Percentiles rank a stretch among this genome's conserved stretches.
These are phyloP conservation scores for Vombatus ursinus DNA, from an alignment of 2,113 vertebrate species.

Conservation along the genomic window DNA sequence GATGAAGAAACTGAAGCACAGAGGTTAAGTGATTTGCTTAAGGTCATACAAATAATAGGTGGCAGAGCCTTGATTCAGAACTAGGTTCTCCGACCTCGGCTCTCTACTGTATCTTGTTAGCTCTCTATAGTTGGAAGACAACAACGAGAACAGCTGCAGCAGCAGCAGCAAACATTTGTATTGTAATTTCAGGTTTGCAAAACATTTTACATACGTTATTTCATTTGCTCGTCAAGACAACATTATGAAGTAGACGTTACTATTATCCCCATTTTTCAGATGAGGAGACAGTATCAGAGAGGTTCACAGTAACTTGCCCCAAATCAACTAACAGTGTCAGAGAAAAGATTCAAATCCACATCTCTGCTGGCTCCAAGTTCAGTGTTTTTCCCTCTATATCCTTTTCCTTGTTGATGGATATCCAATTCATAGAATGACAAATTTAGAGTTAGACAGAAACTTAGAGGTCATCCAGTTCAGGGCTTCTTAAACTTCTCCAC, in stretches of 20 bases:
- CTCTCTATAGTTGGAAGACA: not conserved
- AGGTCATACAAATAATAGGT: not conserved
- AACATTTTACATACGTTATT: not conserved
- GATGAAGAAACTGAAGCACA: not conserved
- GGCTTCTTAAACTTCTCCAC: no score
- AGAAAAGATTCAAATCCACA: not conserved
- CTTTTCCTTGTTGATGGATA: not conserved
- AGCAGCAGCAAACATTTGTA: not conserved
- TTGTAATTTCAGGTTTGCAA: not conserved
- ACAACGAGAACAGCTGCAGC: no score
- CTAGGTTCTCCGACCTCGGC: not conserved
- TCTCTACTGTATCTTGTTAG: not conserved
- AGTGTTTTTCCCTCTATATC: not conserved
- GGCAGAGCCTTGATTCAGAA: not conserved
- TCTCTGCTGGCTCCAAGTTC: not conserved
- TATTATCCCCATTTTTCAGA: not conserved
- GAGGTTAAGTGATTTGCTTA: not conserved
- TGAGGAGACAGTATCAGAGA: not conserved
- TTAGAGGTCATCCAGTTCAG: not conserved
- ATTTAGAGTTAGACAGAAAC: not conserved
- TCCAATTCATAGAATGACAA: not conserved
- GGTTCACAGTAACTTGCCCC: not conserved
- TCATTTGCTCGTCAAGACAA: not conserved
- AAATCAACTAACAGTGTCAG: not conserved
- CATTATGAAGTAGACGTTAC: not conserved